Evolutionary conservation across 2,888 invertebrate species (phyloP).

Genomic region (Drosophila prostipennis): DNA sequence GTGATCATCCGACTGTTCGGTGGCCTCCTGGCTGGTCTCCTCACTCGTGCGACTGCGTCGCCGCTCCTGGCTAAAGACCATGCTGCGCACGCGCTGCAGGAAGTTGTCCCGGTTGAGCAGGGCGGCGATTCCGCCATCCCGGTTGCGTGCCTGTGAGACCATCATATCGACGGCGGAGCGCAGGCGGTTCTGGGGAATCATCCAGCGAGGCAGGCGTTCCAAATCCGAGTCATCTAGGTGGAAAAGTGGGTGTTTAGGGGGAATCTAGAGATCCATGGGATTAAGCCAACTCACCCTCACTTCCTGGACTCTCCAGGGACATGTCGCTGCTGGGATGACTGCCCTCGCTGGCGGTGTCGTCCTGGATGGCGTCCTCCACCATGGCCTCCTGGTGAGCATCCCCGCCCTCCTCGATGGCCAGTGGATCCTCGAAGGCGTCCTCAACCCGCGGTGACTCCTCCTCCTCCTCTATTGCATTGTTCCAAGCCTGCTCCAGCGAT

Average conservation of each 20-base stretch:
- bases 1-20: not conserved
- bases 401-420: not conserved
- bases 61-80: constrained; percentile 76
- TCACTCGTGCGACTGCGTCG: constrained; percentile 47
- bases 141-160: constrained; percentile 58
- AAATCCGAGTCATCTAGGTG: constrained; percentile 61
- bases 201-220: constrained; percentile 61
- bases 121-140: constrained; percentile 66
- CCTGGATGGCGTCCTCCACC: constrained; percentile 5
- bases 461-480: constrained; percentile 14
- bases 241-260: not conserved
- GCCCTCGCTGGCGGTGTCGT: constrained; percentile 13
- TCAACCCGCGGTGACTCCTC: not conserved
- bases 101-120: constrained; percentile 66
- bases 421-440: not conserved
- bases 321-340: constrained; percentile 55
- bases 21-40: constrained; percentile 37
- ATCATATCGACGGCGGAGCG: constrained; percentile 63
- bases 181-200: constrained; percentile 64
- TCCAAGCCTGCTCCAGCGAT: not conserved
- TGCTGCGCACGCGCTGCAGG: constrained; percentile 78
- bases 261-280: not conserved
- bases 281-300: constrained; percentile 52
- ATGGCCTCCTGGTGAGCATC: not conserved
- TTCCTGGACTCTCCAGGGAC: constrained; percentile 66